Conservation (phyloP, 2,113 vertebrate species). For the Crotalus tigris region DNA sequence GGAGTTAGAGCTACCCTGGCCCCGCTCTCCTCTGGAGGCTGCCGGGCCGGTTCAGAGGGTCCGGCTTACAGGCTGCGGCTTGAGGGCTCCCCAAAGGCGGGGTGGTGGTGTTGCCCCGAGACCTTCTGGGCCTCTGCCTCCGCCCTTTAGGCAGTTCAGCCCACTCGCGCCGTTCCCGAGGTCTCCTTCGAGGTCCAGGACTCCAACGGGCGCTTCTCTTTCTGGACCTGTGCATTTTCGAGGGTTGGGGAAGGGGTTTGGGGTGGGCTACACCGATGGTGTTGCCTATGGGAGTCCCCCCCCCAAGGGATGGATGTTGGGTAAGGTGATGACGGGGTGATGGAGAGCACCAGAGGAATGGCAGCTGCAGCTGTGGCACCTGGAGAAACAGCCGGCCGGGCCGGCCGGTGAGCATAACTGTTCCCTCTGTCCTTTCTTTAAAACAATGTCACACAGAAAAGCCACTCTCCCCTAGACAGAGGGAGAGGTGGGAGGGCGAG, state of each 20-base stretch:
- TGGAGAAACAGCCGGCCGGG: neutral
- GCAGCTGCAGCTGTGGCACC: neutral
- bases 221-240: neutral
- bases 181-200: no score
- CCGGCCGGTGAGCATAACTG: neutral
- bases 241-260: neutral
- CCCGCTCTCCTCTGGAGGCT: neutral
- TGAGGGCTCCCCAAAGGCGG: neutral
- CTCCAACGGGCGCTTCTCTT: neutral
- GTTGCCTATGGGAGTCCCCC: neutral
- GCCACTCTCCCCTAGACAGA: neutral
- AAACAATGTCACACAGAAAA: neutral
- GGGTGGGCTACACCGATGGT: no score
- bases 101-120: neutral
- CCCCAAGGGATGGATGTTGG: neutral
- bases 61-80: neutral
- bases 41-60: neutral
- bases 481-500: neutral
- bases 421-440: neutral
- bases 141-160: neutral
- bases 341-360: neutral
- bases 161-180: no score
- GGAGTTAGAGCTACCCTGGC: neutral
- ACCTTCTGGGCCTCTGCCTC: neutral
- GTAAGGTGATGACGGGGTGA: neutral